phyloP scores from a whole-genome alignment of 2,888 invertebrate genomes.

The Nymphalis polychloros region DNA sequence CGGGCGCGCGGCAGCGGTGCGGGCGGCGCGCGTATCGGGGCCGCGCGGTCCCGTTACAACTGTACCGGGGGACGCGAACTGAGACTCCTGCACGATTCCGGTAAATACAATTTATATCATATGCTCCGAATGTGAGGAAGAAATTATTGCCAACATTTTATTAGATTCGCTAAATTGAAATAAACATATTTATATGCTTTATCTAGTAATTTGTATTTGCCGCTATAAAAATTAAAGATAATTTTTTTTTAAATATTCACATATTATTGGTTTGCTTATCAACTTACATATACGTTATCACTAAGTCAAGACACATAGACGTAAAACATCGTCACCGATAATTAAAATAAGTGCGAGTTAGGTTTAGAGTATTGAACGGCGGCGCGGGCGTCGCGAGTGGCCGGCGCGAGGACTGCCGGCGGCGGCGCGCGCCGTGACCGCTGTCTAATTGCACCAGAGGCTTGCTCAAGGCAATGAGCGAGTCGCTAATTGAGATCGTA shows the following conservation, averaged over 20 bases:
- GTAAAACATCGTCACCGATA: not conserved
- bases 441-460: conserved; percentile 31
- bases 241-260: too few species aligned
- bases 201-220: too few species aligned
- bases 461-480: conserved; percentile 33
- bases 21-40: conserved; percentile 31
- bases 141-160: too few species aligned
- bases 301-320: conserved; percentile 31
- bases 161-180: too few species aligned
- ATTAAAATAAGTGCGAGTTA: not conserved
- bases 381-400: conserved; percentile 3
- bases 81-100: not conserved
- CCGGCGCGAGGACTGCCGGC: conserved; percentile 7
- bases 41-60: conserved; percentile 42
- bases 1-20: too few species aligned
- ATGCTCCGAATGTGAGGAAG: not conserved
- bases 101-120: not conserved
- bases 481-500: conserved; percentile 34
- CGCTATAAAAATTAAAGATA: too few species aligned
- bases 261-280: not conserved
- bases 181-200: too few species aligned
- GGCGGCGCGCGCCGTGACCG: conserved; percentile 15
- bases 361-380: not conserved
- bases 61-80: conserved; percentile 31
- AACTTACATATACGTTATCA: conserved; percentile 34